Conservation (phyloP, 2,113 vertebrate species). For the Edolisoma coerulescens region DNA sequence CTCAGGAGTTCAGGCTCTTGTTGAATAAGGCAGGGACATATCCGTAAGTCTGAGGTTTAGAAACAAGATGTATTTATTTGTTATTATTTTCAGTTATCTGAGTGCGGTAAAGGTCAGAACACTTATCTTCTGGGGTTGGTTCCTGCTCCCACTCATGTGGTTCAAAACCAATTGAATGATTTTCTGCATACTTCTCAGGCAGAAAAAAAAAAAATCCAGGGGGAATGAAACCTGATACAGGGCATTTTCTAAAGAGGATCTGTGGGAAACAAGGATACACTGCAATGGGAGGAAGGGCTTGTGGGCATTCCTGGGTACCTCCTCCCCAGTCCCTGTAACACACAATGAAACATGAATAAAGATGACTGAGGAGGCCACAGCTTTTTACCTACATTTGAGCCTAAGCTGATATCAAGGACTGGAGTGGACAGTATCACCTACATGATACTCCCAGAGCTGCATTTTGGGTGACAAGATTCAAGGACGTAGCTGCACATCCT, state of each 20-base stretch:
- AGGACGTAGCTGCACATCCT: conserved; percentile 1
- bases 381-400: neutral
- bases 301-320: conserved; percentile 2
- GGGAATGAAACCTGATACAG: conserved; percentile 26
- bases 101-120: conserved; percentile 33
- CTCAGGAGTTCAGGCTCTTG: neutral
- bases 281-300: neutral
- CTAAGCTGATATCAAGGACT: neutral
- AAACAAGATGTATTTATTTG: conserved; percentile 42
- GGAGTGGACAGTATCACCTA: neutral
- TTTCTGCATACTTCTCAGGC: conserved; percentile 34
- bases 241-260: conserved; percentile 22
- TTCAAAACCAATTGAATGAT: conserved; percentile 44
- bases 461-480: conserved; percentile 7
- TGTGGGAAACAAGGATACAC: conserved; percentile 43
- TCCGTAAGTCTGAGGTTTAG: neutral
- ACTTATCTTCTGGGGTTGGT: conserved; percentile 42
- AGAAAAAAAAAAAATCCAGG: conserved; percentile 34
- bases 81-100: conserved; percentile 50
- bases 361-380: neutral
- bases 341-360: conserved; percentile 20
- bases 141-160: conserved; percentile 45
- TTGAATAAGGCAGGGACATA: neutral
- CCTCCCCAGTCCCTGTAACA: neutral
- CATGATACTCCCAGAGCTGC: neutral